A percentile compares a stretch with the other conserved stretches of the same genome.
These are phyloP conservation scores for Melinopterus prodromus DNA, from an alignment of 2,888 invertebrate species.

Conservation along the genomic window DNA sequence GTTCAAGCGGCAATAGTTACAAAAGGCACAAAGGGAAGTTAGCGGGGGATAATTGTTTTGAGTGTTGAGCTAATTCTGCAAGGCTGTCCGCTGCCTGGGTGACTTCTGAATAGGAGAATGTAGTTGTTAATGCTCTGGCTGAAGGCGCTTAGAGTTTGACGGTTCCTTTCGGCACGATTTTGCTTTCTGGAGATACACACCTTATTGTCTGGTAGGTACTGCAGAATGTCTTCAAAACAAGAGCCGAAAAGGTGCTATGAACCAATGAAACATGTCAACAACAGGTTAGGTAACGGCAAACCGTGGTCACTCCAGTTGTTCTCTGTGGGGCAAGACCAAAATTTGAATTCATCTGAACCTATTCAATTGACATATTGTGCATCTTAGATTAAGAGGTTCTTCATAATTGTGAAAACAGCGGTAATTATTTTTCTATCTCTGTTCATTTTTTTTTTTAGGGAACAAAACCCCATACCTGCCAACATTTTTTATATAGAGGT, in stretches of 20 bases:
- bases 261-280: not conserved
- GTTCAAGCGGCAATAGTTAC: not conserved
- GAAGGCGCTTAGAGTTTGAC: not conserved
- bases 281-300: too few relatives aligned
- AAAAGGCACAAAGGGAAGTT: not conserved
- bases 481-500: too few relatives aligned
- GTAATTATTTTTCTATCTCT: too few relatives aligned
- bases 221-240: not conserved
- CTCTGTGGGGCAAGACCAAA: too few relatives aligned
- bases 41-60: not conserved
- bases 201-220: not conserved
- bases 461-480: too few relatives aligned
- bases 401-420: too few relatives aligned
- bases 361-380: too few relatives aligned
- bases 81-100: not conserved
- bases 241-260: not conserved
- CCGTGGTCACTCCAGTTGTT: too few relatives aligned
- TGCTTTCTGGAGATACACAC: not conserved
- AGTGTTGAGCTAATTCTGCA: not conserved
- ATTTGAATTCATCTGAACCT: too few relatives aligned
- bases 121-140: not conserved
- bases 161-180: slow-evolving; percentile 8
- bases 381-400: too few relatives aligned
- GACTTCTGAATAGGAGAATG: not conserved
- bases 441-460: too few relatives aligned